Conservation (phyloP, 2,113 vertebrate species). For the Hippocampus guttulatus region DNA sequence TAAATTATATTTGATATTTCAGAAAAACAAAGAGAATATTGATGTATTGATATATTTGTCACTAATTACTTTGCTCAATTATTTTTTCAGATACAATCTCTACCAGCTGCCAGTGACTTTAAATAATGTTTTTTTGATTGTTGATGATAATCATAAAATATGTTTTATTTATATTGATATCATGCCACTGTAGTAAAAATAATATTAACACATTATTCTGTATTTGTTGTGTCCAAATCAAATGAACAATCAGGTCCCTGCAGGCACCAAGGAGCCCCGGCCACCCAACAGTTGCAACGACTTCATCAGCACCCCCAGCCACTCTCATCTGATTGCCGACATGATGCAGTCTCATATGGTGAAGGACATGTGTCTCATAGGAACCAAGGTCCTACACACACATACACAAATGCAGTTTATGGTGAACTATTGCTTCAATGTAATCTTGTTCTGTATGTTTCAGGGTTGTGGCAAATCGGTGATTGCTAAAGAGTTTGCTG, state of each 20-base stretch:
- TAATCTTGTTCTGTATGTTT: conserved; percentile 8
- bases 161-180: background rate
- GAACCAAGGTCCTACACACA: conserved; percentile 80
- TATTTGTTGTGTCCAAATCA: background rate
- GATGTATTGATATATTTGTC: no score
- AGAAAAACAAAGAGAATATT: no score
- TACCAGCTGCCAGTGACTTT: background rate
- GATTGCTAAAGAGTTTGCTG: conserved; percentile 85
- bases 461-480: conserved; percentile 96
- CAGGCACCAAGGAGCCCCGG: conserved; percentile 71
- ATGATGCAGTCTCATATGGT: conserved; percentile 96
- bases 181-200: background rate
- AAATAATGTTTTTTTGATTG: background rate
- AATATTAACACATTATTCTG: background rate
- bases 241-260: conserved; percentile 75
- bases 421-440: background rate
- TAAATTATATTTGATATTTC: no score
- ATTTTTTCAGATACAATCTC: no score
- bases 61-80: no score
- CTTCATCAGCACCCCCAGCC: conserved; percentile 85
- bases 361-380: conserved; percentile 93
- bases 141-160: background rate
- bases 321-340: conserved; percentile 83
- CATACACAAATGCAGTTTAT: background rate
- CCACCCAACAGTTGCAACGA: conserved; percentile 55